These are phyloP conservation scores for Cottus gobio DNA, from an alignment of 2,113 vertebrate genomes.

Conservation along the genomic window DNA sequence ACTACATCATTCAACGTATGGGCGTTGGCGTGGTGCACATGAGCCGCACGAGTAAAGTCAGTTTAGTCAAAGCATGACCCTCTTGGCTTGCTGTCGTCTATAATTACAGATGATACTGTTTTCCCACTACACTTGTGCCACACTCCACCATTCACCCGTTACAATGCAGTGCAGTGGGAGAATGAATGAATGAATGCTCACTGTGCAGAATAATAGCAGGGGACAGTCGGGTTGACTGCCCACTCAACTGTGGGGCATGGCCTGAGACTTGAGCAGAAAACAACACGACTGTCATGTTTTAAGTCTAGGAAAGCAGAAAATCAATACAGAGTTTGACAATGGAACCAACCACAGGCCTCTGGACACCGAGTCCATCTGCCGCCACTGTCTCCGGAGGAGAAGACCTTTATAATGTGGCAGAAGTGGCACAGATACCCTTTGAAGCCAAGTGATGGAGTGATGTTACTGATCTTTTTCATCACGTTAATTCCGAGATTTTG, in stretches of 20 bases:
- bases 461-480: background rate
- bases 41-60: background rate
- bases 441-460: background rate
- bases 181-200: slow-evolving; percentile 1
- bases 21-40: background rate
- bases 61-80: background rate
- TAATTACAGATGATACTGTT: background rate
- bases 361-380: background rate
- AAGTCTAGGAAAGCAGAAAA: slow-evolving; percentile 29
- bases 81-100: background rate
- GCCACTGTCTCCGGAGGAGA: background rate
- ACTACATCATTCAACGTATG: background rate
- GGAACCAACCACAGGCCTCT: background rate
- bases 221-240: slow-evolving; percentile 21
- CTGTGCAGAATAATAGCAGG: slow-evolving; percentile 23
- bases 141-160: slow-evolving; percentile 16
- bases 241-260: slow-evolving; percentile 31
- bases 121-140: background rate
- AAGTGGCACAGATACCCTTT: background rate
- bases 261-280: slow-evolving; percentile 29
- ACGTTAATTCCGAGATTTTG: background rate
- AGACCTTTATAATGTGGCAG: background rate
- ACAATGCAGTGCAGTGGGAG: slow-evolving; percentile 18
- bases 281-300: slow-evolving; percentile 30
- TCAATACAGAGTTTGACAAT: slow-evolving; percentile 28